Evolutionary conservation across 2,888 invertebrate species (phyloP).

Genomic region (Eremobia ochroleuca): DNA sequence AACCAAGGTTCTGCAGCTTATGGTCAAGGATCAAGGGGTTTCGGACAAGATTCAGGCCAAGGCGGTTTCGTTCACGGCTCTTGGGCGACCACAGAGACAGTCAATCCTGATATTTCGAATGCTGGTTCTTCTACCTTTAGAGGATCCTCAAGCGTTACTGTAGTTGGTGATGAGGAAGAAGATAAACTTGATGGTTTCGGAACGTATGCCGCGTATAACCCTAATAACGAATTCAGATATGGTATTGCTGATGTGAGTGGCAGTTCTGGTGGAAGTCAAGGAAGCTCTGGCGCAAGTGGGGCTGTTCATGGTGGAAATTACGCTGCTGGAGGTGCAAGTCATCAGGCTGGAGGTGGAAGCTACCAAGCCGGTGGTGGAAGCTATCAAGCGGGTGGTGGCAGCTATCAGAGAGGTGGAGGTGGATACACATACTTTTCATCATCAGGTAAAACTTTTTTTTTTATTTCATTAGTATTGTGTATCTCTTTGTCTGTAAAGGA

Average conservation of each 20-base stretch:
- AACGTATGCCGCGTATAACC: slow-evolving; percentile 81
- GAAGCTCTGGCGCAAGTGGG: slow-evolving; percentile 54
- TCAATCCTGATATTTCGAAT: slow-evolving; percentile 86
- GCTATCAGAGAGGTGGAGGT: slow-evolving; percentile 65
- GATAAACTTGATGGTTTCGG: slow-evolving; percentile 84
- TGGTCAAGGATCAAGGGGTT: slow-evolving; percentile 52
- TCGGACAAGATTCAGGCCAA: slow-evolving; percentile 51
- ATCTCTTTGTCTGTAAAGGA: not conserved
- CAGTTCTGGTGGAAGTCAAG: slow-evolving; percentile 60
- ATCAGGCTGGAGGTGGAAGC: slow-evolving; percentile 63
- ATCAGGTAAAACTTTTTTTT: slow-evolving; percentile 76
- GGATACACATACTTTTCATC: slow-evolving; percentile 84
- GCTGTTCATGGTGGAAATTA: slow-evolving; percentile 59
- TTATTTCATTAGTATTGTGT: not conserved
- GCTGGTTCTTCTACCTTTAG: slow-evolving; percentile 83
- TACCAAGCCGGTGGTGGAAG: slow-evolving; percentile 65
- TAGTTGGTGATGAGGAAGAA: slow-evolving; percentile 85
- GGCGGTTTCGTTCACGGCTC: slow-evolving; percentile 81
- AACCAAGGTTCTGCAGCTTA: slow-evolving; percentile 52
- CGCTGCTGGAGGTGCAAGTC: slow-evolving; percentile 64
- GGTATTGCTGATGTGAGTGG: slow-evolving; percentile 84
- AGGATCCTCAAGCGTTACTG: slow-evolving; percentile 80
- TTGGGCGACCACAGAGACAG: slow-evolving; percentile 88
- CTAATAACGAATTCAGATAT: slow-evolving; percentile 85
- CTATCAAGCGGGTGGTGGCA: slow-evolving; percentile 58